phyloP scores from a whole-genome alignment of 2,888 invertebrate species.

The Pseudanteris insignis region DNA sequence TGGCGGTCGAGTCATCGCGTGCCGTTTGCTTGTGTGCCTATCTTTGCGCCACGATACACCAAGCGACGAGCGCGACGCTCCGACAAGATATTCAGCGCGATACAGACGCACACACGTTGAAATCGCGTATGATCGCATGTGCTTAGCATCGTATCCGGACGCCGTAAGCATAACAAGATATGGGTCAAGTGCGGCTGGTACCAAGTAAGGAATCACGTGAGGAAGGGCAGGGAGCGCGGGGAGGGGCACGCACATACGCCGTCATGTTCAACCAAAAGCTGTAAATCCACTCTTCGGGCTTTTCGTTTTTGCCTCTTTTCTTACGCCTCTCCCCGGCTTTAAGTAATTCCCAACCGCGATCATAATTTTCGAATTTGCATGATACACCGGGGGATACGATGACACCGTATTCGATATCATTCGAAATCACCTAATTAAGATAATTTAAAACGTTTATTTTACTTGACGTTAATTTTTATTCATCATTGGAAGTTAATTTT shows the following conservation, averaged over 20 bases:
- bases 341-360: conserved; percentile 37
- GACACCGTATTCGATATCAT: conserved; percentile 11
- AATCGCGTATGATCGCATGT: conserved; percentile 20
- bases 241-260: conserved; percentile 30
- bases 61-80: conserved; percentile 3
- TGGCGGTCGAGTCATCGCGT: conserved; percentile 38
- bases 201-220: conserved; percentile 55
- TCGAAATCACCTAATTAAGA: no score
- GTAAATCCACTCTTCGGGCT: conserved; percentile 41
- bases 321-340: conserved; percentile 5
- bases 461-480: no score
- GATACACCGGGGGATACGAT: conserved; percentile 14
- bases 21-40: conserved; percentile 20
- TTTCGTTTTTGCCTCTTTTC: conserved; percentile 38
- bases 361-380: conserved; percentile 30
- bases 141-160: conserved; percentile 58
- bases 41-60: conserved; percentile 10
- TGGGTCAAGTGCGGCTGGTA: conserved; percentile 65
- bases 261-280: conserved; percentile 44
- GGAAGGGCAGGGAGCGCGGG: conserved; percentile 36
- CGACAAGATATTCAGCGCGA: conserved; percentile 21
- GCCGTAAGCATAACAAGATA: conserved; percentile 64
- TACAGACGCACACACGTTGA: no score
- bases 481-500: no score
- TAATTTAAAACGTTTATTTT: no score